Base-by-base conservation (phyloP, 1,140 invertebrate genomes). In the Trichoplusia ni region DNA sequence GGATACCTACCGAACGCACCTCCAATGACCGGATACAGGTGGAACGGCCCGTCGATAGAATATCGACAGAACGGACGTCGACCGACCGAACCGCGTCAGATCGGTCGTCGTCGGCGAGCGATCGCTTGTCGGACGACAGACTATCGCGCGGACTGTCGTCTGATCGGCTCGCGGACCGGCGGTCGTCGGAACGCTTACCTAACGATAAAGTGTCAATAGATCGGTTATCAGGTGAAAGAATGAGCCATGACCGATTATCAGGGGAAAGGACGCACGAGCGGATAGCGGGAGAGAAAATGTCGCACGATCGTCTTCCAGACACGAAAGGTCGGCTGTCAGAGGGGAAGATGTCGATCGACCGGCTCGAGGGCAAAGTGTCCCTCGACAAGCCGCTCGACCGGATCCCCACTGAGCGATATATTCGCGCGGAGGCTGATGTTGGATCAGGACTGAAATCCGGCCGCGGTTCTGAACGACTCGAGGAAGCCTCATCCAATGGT, bases 381-480 rank as follows among this genome's bases (percentile, higher is more conserved):
- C 25, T 71, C 0, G 68, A 70, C 25, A 77, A 77, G 40, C 33
- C 44, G 40, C 40, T 67, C 4, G 69, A 82, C 2, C 67, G 81
- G 37, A 65, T 80, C 18, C 51, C 60, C 11, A 35, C 67, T 44
- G 81, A 86, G 49, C 69, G 80, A 8, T 88, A 75, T 64, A 76
- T 89, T 1, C 60, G 73, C 6, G 87, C 87, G 0, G 87, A 90
- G 53, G 87, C 87, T 2, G 87, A 88, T 33, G 85, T 90, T 18
- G 86, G 86, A n/a, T 86, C 81, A 6, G 82, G 74, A 1, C 35
- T 83, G 21, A 84, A 82, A 37, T 64, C 79, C 31, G 69, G 74
- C 21, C 69, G 77, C n/a, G 75, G 71, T 11, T 75, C 75, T 4
- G 78, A 81, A 56, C 68, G 76, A 23, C 67, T 79, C 1, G 74